A percentile compares a stretch with the other conserved stretches of the same genome.
phyloP scores from a whole-genome alignment of 37 sponge, comb jelly and placozoan genomes.

The Theonella swinhoei region DNA sequence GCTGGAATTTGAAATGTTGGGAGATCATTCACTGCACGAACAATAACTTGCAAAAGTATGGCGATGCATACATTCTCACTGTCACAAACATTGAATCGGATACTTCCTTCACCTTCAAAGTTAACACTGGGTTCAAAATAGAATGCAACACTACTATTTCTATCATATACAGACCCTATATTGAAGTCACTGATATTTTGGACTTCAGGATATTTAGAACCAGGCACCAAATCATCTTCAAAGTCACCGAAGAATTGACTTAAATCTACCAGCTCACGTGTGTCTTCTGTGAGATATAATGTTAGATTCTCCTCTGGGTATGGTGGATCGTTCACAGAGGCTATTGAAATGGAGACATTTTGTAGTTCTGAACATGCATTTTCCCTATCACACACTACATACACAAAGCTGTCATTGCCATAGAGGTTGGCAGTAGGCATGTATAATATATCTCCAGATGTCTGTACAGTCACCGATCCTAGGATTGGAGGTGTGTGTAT shows the following conservation, averaged over 20 bases:
- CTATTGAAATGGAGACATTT: conserved; percentile 53
- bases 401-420: conserved; percentile 58
- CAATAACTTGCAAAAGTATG: conserved; percentile 45
- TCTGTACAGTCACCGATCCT: conserved; percentile 31
- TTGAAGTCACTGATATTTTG: not conserved
- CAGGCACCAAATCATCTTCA: conserved; percentile 73
- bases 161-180: not conserved
- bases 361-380: conserved; percentile 57
- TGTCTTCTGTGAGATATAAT: conserved; percentile 63
- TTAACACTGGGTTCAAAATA: conserved; percentile 38
- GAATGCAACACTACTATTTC: conserved; percentile 3
- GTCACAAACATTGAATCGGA: conserved; percentile 73
- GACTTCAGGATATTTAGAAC: conserved; percentile 30
- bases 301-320: conserved; percentile 42
- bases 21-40: conserved; percentile 73
- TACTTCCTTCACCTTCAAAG: conserved; percentile 25
- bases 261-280: conserved; percentile 22
- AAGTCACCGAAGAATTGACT: conserved; percentile 73
- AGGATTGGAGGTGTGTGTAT: conserved; percentile 44
- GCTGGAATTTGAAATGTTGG: conserved; percentile 49
- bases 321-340: conserved; percentile 84
- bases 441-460: conserved; percentile 60
- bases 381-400: conserved; percentile 77
- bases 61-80: conserved; percentile 37
- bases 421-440: conserved; percentile 53